Evolutionary conservation across 2,113 vertebrate species (phyloP), one percentile per base, ranked within the genome.

Genomic region (Notothenia rossii): DNA sequence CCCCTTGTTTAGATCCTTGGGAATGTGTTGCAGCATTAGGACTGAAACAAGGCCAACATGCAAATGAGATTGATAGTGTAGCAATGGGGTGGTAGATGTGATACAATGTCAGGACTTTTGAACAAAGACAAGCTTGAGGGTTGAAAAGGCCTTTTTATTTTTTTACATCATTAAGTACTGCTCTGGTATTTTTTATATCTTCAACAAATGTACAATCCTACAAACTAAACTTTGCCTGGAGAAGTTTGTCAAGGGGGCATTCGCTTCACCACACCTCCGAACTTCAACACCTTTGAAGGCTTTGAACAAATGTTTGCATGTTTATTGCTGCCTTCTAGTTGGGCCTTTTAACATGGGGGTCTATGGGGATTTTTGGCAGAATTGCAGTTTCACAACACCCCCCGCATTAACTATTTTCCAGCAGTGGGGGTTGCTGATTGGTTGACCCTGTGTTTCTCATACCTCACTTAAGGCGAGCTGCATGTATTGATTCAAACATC

Each of bases 1-100:
- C 66, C 29, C 56, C 66, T 49, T 48, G 45, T 80, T 87, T 73
- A 69, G 68, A 65, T 87, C 75, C 74, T 51, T 53, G 60, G 77
- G 61, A 82, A 53, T 62, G 45, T 77, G 81, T 77, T 67, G 48
- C 72, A n/a, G 51, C 40, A 60, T 83, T 67, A 77, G 79, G 76
- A 36, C 33, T 36, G 76, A 78, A 85, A 75, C 77, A 4, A 55
- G 33, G 70, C 68, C 77, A 70, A 84, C 79, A 83, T 86, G 82
- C 73, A 83, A 80, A 83, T 83, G 72, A 80, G 80, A 15, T 54
- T 40, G 29, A 65, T 66, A 65, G 61, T 2, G 11, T 11, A 45
- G 53, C 70, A 25, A 11, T 14, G 46, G 63, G 36, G 50, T 48
- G 56, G 71, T 49, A 49, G 60, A 56, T 62, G 48, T 22, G 58